Evolutionary conservation across 2,797 vertebrate species (phyloP), one percentile per base, ranked within the genome.

Genomic region (Clamator glandarius): DNA sequence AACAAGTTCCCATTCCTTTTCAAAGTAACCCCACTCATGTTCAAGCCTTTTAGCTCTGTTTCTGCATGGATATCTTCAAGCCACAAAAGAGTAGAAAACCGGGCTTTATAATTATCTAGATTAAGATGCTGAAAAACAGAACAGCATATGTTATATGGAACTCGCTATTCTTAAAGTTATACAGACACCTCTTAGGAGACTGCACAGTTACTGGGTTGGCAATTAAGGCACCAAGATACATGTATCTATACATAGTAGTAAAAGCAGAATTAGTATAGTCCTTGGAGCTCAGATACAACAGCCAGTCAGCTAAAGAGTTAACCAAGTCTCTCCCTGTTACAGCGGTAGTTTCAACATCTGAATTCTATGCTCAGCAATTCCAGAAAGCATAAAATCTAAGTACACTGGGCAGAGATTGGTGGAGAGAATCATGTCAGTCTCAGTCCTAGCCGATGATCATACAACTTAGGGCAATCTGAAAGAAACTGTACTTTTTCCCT

Each of bases 31-130:
- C 98, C 98, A 7, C 51, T 97, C 97, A 99, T 98, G 44, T 95
- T 97, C 42, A 98, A 99, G 64, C 98, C 98, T 63, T 94, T 97
- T 23, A 99, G 80, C 44, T 99, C 98, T 19, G 35, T 95, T 93
- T 99, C 99, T 25, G 97, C 97, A 2, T 98, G 90, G 66, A 99
- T 98, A 92, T 99, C 99, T 96, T 99, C 99, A 68, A 99, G 98
- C 99, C 99, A 99, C 35, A 99, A 93, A 26, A 99, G 98, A 13
- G 98, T 95, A 5, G 98, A 98, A 95, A 99, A 99, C 41, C 98
- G 98, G 7, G 95, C 83, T 57, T 91, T 97, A 88, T 98, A 98
- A 95, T 98, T 99, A 44, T 94, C 90, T 46, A 98, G 88, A 42
- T 95, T 98, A 94, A 99, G 94, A 48, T 88, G 96, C 99, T 99